Percentiles rank a stretch among this genome's conserved stretches.
Evolutionary conservation across 2,113 vertebrate genomes (phyloP).

Genomic region (Gallinago undulata): DNA sequence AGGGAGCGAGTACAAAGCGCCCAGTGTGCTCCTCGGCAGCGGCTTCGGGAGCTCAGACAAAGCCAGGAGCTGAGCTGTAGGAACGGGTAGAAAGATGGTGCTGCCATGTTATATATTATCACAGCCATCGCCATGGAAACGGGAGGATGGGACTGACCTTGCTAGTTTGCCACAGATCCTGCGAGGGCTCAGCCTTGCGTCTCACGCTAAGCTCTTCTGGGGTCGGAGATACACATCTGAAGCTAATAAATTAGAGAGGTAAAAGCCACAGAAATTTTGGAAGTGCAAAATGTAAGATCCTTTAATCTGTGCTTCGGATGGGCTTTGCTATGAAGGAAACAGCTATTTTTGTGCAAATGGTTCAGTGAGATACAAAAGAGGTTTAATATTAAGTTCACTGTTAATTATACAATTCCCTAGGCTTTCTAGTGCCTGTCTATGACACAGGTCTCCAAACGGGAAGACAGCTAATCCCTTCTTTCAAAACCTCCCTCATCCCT

Average conservation of each 20-base stretch:
- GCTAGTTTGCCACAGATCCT: slow-evolving; percentile 40
- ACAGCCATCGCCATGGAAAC: slow-evolving; percentile 51
- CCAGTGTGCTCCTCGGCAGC: neutral
- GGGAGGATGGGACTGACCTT: slow-evolving; percentile 41
- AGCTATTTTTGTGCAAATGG: neutral
- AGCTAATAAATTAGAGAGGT: neutral
- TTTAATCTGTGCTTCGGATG: neutral
- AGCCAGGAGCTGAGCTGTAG: slow-evolving; percentile 13
- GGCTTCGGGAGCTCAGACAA: neutral
- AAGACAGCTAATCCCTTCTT: neutral
- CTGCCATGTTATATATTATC: neutral
- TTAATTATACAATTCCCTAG: neutral
- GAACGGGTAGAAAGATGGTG: neutral
- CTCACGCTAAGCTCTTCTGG: neutral
- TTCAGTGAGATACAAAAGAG: neutral
- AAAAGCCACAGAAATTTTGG: neutral
- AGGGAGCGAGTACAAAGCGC: fast-evolving
- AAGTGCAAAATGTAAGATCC: neutral
- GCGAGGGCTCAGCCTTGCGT: slow-evolving; percentile 29
- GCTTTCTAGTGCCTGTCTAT: neutral
- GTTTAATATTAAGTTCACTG: neutral
- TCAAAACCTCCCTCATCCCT: fast-evolving
- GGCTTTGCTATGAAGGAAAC: neutral
- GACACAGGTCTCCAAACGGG: fast-evolving
- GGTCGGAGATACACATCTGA: slow-evolving; percentile 3